These are phyloP conservation scores for Chelon labrosus DNA, from an alignment of 2,797 vertebrate genomes.

Conservation along the genomic window DNA sequence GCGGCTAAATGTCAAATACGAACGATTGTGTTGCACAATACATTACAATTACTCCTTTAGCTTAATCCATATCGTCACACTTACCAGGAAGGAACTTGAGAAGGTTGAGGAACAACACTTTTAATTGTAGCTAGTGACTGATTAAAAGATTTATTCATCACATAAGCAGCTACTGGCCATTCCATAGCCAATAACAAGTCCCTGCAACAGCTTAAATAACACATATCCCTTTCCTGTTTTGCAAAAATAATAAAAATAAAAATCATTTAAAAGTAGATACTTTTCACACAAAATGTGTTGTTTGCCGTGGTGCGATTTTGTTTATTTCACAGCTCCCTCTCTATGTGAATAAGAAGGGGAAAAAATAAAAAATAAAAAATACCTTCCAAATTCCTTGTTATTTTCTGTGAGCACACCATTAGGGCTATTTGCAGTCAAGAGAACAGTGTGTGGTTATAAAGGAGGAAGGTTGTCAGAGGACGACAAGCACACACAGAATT, in stretches of 20 bases:
- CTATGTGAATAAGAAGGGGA: conserved; percentile 3
- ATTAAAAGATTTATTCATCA: conserved; percentile 15
- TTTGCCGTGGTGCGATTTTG: conserved; percentile 37
- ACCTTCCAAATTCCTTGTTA: conserved; percentile 1
- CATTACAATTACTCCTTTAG: conserved; percentile 31
- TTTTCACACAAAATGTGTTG: conserved; percentile 56
- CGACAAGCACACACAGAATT: neutral
- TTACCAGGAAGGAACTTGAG: neutral
- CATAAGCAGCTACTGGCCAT: neutral
- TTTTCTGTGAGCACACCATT: conserved; percentile 1
- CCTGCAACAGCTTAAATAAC: conserved; percentile 4
- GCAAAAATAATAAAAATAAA: neutral
- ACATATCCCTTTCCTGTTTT: neutral
- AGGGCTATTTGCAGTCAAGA: conserved; percentile 1
- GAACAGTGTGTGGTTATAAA: neutral
- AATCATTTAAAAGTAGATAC: conserved; percentile 9
- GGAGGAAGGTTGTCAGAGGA: conserved; percentile 1
- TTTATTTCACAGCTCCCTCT: conserved; percentile 54
- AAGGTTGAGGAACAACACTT: neutral
- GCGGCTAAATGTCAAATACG: conserved; percentile 39
- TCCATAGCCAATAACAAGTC: neutral
- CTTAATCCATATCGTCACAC: conserved; percentile 17
- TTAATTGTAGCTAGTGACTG: neutral
- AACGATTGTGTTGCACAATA: conserved; percentile 14
- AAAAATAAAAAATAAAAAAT: neutral